Evolutionary conservation across 2,113 vertebrate species (phyloP), one percentile per base, ranked within the genome.

Genomic region (Pyrgilauda ruficollis): DNA sequence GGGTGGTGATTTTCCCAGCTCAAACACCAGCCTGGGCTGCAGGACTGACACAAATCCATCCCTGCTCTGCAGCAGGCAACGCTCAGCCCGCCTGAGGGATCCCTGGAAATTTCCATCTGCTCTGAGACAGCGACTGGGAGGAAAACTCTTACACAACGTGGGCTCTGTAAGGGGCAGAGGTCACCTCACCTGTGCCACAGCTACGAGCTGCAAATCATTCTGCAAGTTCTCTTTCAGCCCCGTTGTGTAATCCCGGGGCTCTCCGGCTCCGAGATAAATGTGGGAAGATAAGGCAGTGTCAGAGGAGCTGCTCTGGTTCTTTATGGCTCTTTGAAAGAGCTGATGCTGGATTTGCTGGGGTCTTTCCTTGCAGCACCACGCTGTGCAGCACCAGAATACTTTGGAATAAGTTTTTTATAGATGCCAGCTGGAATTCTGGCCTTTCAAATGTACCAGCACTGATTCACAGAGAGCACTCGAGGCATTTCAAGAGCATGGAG

Each of bases 81-180:
- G 1, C 28, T 8, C 33, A 16, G 26, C 5, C 68, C 7, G 16
- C 9, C 0, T 9, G 3, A 3, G 27, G 88, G 59, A 53, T 59
- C 68, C 68, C 61, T 97, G 96, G 95, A 97, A 97, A 97, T 93
- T 97, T 97, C 97, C 95, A 97, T 66, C 76, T 2, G 17, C 28
- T 1, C 89, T 11, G 50, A 2, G 26, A 73, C 61, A 90, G 91
- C 21, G 0, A 0, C 20, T 12, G 47, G 67, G 41, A 66, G 84
- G 33, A 33, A 58, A 59, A 7, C 79, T 80, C 8, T 95, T 90
- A 58, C 37, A 63, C 93, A 96, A 97, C 1, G 6, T 7, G 22
- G 81, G 84, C n/a, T 47, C 92, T 43, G 5, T 12, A 3, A 11
- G 39, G 92, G 86, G 88, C 96, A 96, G 84, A 91, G 97, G 86